Conservation (phyloP, 2,888 invertebrate species). For the Melinopterus prodromus region DNA sequence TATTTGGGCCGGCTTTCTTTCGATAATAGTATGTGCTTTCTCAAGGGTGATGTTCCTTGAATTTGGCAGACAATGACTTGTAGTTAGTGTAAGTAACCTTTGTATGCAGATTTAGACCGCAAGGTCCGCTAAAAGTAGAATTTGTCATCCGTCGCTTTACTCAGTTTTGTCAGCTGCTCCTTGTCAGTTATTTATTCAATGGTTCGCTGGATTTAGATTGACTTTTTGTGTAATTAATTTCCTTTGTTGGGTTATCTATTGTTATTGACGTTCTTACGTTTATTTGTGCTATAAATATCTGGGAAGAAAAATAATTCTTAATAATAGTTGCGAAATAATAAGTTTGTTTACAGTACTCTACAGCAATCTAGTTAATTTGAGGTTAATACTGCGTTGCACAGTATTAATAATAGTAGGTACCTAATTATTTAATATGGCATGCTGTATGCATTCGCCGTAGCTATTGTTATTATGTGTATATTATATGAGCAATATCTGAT, state of each 20-base stretch:
- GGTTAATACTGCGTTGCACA: not conserved
- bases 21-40: not conserved
- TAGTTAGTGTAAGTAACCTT: conserved; percentile 23
- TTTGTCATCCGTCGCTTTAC: not conserved
- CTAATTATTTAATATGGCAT: no score
- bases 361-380: not conserved
- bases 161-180: not conserved
- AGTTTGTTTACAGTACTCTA: not conserved
- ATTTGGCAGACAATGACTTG: conserved; percentile 21
- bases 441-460: no score
- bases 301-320: not conserved
- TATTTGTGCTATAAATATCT: not conserved
- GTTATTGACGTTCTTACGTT: not conserved
- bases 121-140: conserved; percentile 24
- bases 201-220: not conserved
- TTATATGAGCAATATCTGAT: no score
- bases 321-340: not conserved
- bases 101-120: conserved; percentile 22
- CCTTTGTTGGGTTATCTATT: not conserved
- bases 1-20: not conserved
- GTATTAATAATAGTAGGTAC: no score
- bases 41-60: conserved; percentile 6
- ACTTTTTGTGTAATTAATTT: not conserved
- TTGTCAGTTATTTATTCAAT: not conserved
- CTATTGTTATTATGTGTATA: no score